These are phyloP conservation scores for Drosophila ercepeae DNA, from an alignment of 1,140 invertebrate species.

Conservation along the genomic window DNA sequence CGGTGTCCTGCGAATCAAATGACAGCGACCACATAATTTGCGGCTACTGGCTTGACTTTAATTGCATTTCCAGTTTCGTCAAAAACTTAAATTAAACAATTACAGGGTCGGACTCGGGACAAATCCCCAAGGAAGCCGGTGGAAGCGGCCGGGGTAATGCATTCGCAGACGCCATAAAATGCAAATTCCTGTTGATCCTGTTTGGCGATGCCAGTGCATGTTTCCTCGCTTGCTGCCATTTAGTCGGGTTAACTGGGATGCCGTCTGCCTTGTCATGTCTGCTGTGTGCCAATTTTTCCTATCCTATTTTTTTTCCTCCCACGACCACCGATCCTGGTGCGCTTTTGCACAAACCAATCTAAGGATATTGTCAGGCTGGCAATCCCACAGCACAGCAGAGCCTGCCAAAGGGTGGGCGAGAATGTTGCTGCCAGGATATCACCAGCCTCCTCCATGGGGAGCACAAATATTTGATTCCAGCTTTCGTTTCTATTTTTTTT, in stretches of 20 bases:
- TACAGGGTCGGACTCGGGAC: conserved; percentile 12
- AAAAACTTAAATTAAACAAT: conserved; percentile 74
- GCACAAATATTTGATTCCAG: conserved; percentile 76
- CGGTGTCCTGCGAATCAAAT: conserved; percentile 46
- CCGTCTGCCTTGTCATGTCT: conserved; percentile 66
- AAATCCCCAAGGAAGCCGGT: conserved; percentile 3
- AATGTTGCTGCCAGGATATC: conserved; percentile 1
- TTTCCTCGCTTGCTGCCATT: conserved; percentile 62
- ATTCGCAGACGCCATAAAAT: conserved; percentile 79
- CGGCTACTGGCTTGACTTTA: conserved; percentile 49
- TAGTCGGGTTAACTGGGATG: conserved; percentile 51
- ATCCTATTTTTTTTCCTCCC: conserved; percentile 2
- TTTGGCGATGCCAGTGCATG: conserved; percentile 75
- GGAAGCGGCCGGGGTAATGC: conserved; percentile 32
- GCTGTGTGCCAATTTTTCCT: conserved; percentile 66
- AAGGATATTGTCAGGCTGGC: conserved; percentile 68
- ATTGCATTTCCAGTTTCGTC: conserved; percentile 57
- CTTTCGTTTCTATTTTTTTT: conserved; percentile 30
- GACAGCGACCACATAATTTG: conserved; percentile 57
- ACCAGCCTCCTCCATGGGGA: conserved; percentile 12
- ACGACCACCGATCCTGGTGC: conserved; percentile 57
- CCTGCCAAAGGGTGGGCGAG: conserved; percentile 4
- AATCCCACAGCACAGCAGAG: conserved; percentile 35
- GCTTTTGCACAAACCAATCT: conserved; percentile 74
- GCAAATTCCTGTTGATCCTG: conserved; percentile 82